Evolutionary conservation across 2,888 invertebrate species (phyloP).

Genomic region (Drosophila mimetica): DNA sequence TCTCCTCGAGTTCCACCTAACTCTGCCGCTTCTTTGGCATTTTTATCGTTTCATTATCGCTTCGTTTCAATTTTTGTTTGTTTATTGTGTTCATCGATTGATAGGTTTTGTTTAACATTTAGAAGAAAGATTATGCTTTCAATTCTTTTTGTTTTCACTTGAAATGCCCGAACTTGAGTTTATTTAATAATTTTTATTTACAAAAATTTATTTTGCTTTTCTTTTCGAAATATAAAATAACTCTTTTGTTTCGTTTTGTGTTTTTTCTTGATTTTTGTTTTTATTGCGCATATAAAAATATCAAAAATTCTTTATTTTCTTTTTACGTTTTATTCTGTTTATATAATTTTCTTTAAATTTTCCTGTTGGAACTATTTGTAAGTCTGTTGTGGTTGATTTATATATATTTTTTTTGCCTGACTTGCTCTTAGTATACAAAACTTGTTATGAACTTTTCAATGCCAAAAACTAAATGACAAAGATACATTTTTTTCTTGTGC

Average conservation of each 20-base stretch:
- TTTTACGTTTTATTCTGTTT: conserved; percentile 31
- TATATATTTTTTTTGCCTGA: conserved; percentile 35
- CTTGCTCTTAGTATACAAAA: conserved; percentile 49
- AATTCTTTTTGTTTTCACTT: conserved; percentile 55
- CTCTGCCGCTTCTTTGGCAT: conserved; percentile 42
- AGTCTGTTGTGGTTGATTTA: conserved; percentile 43
- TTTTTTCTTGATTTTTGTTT: conserved; percentile 50
- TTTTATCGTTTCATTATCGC: conserved; percentile 28
- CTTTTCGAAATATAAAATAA: conserved; percentile 59
- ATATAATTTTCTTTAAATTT: conserved; percentile 47
- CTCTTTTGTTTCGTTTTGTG: conserved; percentile 48
- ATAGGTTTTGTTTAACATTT: conserved; percentile 57
- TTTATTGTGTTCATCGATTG: conserved; percentile 53
- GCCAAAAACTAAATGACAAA: conserved; percentile 56
- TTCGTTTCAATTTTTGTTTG: conserved; percentile 37
- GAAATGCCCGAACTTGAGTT: conserved; percentile 64
- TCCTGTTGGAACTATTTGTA: conserved; percentile 46
- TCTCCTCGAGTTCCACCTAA: conserved; percentile 13
- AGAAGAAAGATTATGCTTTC: conserved; percentile 74
- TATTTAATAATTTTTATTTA: conserved; percentile 46
- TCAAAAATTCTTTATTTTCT: conserved; percentile 64
- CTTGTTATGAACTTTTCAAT: conserved; percentile 42
- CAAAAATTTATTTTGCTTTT: conserved; percentile 35
- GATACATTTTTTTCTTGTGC: conserved; percentile 33
- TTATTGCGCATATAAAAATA: conserved; percentile 78